Percentiles rank a stretch among this genome's conserved stretches.
phyloP scores from a whole-genome alignment of 2,797 vertebrate species.

The Alauda arvensis region DNA sequence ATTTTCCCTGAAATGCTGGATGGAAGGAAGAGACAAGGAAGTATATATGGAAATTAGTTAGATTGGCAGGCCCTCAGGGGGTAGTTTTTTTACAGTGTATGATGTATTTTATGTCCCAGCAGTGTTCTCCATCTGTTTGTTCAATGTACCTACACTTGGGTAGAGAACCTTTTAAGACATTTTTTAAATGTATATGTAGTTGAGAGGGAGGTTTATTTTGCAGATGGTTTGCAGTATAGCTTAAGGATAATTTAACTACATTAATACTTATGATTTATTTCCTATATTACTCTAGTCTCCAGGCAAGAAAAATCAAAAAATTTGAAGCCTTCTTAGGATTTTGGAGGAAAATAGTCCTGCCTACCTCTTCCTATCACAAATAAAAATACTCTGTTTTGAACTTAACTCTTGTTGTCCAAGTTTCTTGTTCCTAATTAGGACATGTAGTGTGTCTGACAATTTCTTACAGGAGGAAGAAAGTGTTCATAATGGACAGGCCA shows the following conservation, averaged over 20 bases:
- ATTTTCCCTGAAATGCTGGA: not conserved
- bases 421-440: not conserved
- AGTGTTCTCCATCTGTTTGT: not conserved
- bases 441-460: not conserved
- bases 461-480: not conserved
- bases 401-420: not conserved
- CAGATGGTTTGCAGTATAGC: not conserved
- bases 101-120: not conserved
- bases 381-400: not conserved
- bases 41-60: not conserved
- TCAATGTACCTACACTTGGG: not conserved
- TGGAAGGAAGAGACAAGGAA: not conserved
- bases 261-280: not conserved
- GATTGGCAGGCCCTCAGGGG: not conserved
- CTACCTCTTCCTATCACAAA: not conserved
- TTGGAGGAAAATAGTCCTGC: not conserved
- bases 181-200: not conserved
- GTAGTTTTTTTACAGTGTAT: not conserved
- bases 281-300: not conserved
- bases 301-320: not conserved
- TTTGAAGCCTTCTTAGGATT: not conserved
- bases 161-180: not conserved
- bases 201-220: not conserved
- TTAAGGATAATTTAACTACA: not conserved
- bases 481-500: not conserved